Percentiles rank a stretch among this genome's conserved stretches.
Conservation (phyloP, 2,113 vertebrate species). For the Plecotus auritus region DNA sequence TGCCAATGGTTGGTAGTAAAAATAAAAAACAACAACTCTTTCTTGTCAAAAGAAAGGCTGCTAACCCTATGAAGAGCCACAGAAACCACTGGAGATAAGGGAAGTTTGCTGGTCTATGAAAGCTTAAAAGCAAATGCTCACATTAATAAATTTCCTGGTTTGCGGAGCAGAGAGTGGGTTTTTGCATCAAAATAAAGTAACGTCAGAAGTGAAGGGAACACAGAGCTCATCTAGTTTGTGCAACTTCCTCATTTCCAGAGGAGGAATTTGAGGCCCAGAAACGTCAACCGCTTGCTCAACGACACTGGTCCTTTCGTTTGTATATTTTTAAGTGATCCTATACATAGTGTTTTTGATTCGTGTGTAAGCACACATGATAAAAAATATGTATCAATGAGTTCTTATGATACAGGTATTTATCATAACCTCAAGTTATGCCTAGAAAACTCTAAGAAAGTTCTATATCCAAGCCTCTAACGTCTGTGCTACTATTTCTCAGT, state of each 20-base stretch:
- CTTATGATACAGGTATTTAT: not conserved
- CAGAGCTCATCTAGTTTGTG: not conserved
- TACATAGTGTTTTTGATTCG: conserved; percentile 19
- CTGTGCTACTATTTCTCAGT: not conserved
- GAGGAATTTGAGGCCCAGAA: not conserved
- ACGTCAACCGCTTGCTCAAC: not conserved
- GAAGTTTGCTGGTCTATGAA: not conserved
- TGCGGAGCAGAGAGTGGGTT: not conserved
- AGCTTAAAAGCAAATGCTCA: not conserved
- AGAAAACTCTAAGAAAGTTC: not conserved
- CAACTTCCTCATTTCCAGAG: not conserved
- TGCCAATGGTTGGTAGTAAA: not conserved
- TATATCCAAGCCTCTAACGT: not conserved
- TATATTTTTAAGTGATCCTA: conserved; percentile 23
- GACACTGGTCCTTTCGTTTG: not conserved
- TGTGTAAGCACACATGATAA: not conserved
- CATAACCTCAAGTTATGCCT: not conserved
- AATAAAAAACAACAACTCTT: not conserved
- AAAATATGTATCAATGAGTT: not conserved
- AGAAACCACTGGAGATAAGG: not conserved
- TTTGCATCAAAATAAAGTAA: not conserved
- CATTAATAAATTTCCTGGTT: not conserved
- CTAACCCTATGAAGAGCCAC: not conserved
- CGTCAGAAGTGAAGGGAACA: not conserved
- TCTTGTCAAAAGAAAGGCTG: not conserved